Base-by-base conservation (phyloP, 1,140 invertebrate species). In the Pogonus chalceus region DNA sequence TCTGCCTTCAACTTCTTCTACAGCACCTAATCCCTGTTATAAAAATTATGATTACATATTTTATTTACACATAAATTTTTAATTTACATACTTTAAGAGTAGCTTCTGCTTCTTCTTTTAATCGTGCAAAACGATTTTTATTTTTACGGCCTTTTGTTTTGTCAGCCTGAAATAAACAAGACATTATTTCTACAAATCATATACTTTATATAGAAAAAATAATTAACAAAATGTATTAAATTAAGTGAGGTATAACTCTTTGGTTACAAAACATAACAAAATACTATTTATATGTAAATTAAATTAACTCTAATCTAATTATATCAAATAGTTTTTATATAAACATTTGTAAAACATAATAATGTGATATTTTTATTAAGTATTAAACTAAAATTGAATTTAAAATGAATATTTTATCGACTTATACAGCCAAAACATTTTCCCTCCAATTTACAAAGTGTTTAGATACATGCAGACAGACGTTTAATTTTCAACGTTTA, bases 21-120 rank as follows among this genome's bases (percentile, higher is more conserved):
- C 49, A 7, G 65, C 62, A 23, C 60, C 64, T 20, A 67, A 52
- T 23, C 63, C 65, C 68, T 50, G 12, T 50, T 50, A 23, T 14
- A 26, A 14, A 14, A 50, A 23, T 14, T 24, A 10, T 1, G 9
- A 50, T 12, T 14, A 14, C 48, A 31, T 54, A 18, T n/a, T n/a
- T n/a, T n/a, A n/a, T n/a, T n/a, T n/a, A 24, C 18, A 21, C 18
- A 55, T 20, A 55, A 51, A 21, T 1, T 21, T 23, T 23, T 16
- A 52, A 35, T 51, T n/a, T n/a, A n/a, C n/a, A n/a, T 61, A 69
- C 67, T 63, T 69, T 69, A 39, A 61, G 63, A n/a, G 68, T 60
- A 3, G 68, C 66, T 56, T 69, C 68, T 43, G 63, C 66, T 58
- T 69, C 65, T 51, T 66, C 65, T 20, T 58, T 46, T 22, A 60